A percentile compares a stretch with the other conserved stretches of the same genome.
Evolutionary conservation across 2,113 vertebrate species (phyloP).

Genomic region (Manacus vitellinus): DNA sequence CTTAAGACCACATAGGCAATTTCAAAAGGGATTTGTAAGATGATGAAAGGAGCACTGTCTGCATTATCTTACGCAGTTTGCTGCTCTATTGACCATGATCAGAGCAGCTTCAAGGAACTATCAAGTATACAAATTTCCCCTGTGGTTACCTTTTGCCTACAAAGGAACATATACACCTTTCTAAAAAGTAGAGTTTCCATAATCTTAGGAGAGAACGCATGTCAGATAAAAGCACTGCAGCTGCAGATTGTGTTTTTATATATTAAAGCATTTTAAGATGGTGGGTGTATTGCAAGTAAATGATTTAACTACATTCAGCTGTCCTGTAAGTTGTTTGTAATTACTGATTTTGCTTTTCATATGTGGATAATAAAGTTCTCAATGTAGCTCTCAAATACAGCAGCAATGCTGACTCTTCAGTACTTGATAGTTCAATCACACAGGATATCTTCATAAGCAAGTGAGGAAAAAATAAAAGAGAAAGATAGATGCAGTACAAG

Average conservation of each 20-base stretch:
- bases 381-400: constrained; percentile 63
- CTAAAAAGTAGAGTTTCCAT: background rate
- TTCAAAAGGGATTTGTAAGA: background rate
- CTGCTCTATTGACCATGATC: background rate
- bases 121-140: background rate
- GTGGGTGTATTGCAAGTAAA: constrained; percentile 67
- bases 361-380: constrained; percentile 76
- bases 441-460: constrained; percentile 67
- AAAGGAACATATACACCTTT: background rate
- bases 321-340: constrained; percentile 77
- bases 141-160: constrained; percentile 20
- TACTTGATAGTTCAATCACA: constrained; percentile 62
- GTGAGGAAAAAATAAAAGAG: constrained; percentile 30
- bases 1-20: background rate
- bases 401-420: constrained; percentile 76
- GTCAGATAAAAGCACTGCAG: constrained; percentile 51
- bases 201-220: background rate
- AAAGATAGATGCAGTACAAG: background rate
- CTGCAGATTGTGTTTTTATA: constrained; percentile 60
- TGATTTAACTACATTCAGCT: constrained; percentile 80
- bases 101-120: background rate
- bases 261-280: constrained; percentile 69
- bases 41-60: background rate
- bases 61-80: background rate
- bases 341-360: constrained; percentile 78